Base-by-base conservation (phyloP, 92 coral and sea anemone genomes). In the Palythoa caribaeorum region DNA sequence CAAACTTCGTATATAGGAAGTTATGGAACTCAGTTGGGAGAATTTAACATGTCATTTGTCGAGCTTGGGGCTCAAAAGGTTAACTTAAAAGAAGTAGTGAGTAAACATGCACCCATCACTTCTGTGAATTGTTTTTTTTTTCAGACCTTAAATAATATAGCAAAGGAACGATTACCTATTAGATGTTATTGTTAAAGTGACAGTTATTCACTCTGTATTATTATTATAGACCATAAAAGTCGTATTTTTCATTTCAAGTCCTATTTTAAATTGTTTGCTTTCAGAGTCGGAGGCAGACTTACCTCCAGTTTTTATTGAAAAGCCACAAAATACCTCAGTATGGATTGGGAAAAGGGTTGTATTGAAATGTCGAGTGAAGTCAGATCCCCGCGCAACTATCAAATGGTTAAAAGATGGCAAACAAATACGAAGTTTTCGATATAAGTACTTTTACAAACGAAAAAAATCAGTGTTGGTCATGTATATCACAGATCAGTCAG, bases 381-480 rank as follows among this genome's bases (percentile, higher is more conserved):
- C 96, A 0, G 16, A 38, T 16, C 94, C 96, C 10, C 15, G 39
- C 13, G 96, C 96, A 47, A 83, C 85, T 1, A 75, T 93, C 38
- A 90, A 51, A 50, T 95, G 98, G 98, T 91, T 91, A 38, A 93
- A 90, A 72, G 83, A 91, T 80, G 88, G 92, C 7, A 79, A 44
- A 20, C 52, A 76, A 21, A 35, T 90, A 50, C 44, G 28, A n/a
- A 35, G 0, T 6, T 84, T 86, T 50, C 60, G 44, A 2, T 63
- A 17, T 17, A 63, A 17, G 70, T 77, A 91, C 19, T 76, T 63
- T 15, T 50, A 70, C 77, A 20, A 87, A 3, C 71, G 78, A 35
- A 5, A 17, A 59, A 9, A 47, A 52, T 68, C 86, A 36, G 52
- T 75, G 13, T 50, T 89, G 38, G 86, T 89, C 12, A 83, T 83